Conservation (phyloP, 2,888 invertebrate genomes). For the Hemistola chrysoprasaria region DNA sequence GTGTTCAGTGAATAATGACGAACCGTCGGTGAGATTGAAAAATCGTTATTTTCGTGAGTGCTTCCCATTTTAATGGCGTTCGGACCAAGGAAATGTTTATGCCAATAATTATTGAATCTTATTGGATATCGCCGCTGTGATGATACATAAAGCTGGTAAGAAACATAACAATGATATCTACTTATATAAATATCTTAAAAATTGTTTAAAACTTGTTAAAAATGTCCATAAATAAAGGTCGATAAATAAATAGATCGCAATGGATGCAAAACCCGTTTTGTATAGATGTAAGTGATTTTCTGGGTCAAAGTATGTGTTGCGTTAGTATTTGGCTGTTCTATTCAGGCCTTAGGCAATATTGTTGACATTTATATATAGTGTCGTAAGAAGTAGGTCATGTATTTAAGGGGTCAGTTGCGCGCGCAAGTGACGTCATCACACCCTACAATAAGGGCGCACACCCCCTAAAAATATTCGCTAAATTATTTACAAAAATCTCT, state of each 20-base stretch:
- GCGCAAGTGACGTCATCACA: constrained; percentile 69
- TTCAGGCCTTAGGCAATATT: constrained; percentile 47
- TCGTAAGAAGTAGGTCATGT: constrained; percentile 73
- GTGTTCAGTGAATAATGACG: constrained; percentile 33
- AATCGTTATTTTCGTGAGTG: constrained; percentile 56
- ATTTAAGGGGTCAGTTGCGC: constrained; percentile 58
- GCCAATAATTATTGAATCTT: constrained; percentile 45
- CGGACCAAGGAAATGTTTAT: constrained; percentile 59
- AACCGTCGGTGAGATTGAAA: constrained; percentile 41
- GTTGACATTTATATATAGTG: constrained; percentile 68
- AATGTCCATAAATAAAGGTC: constrained; percentile 4
- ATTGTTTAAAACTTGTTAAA: not conserved
- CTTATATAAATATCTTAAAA: constrained; percentile 1
- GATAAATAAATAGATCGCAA: constrained; percentile 26
- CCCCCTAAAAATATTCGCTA: constrained; percentile 62
- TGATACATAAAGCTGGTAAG: constrained; percentile 59
- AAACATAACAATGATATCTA: constrained; percentile 19
- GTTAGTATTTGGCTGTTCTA: constrained; percentile 55
- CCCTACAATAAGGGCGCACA: constrained; percentile 40
- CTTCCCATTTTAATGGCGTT: constrained; percentile 63
- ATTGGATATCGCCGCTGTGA: constrained; percentile 49
- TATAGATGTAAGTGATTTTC: constrained; percentile 29
- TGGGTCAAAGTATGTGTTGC: constrained; percentile 41
- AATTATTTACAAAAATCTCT: constrained; percentile 14
- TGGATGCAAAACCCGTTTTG: constrained; percentile 16